Base-by-base conservation (phyloP, 2,888 invertebrate species). In the Pardosa pseudoannulata region DNA sequence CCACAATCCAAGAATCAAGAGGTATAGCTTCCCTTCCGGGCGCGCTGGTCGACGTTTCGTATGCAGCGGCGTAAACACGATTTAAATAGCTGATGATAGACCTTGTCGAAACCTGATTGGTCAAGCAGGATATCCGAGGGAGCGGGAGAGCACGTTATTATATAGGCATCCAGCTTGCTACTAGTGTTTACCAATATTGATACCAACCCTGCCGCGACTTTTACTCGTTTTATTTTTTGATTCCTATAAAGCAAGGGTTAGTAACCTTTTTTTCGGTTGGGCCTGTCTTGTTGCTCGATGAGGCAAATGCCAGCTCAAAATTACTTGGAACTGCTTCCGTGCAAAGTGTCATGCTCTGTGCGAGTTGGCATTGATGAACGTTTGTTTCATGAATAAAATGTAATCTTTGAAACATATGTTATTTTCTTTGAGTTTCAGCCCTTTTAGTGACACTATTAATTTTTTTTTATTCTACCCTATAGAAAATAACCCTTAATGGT, bases 81-180 rank as follows among this genome's bases (percentile, higher is more conserved):
- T 79, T 79, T 70, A 72, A 79, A 79, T 72, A 79, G 72, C 72
- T 79, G 79, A 80, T 80, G 73, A 79, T 79, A 79, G 79, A 72
- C 79, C 70, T 70, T 79, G 70, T 79, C 78, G 62, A 31, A 67
- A 50, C 72, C 65, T 80, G 79, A 80, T 73, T 72, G 73, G 79
- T 36, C 73, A 64, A 70, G 56, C 23, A 36, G 56, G 68, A 68
- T 56, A 29, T 41, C 76, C 23, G 31, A 31, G 16, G 31, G 65
- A 56, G 29, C 29, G 56, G 64, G 32, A 70, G 50, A 31, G 32
- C 39, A 23, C 39, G 56, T 64, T 79, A 79, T 79, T 79, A 79
- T 41, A 79, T 76, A 62, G 71, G 71, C 70, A 79, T 79, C 71
- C 41, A 79, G 9, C 31, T 32, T 50, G 65, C 79, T 73, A 80